phyloP scores from a whole-genome alignment of 37 sponge, comb jelly and placozoan species.

The Chondrosia reniformis region DNA sequence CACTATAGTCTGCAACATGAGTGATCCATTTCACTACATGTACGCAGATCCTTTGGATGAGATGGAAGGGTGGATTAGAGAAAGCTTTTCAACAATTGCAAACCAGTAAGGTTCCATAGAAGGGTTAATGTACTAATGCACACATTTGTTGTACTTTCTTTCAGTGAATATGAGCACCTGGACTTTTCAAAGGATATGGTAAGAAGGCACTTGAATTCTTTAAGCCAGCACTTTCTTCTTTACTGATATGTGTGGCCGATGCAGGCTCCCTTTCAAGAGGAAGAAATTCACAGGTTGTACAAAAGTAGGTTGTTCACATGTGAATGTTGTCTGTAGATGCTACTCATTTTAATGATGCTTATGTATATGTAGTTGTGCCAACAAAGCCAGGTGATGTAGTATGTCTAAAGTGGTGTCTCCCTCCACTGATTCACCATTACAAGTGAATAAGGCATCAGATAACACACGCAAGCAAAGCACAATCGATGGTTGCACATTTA shows the following conservation, averaged over 20 bases:
- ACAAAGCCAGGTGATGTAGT: slow-evolving; percentile 50
- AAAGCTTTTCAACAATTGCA: slow-evolving; percentile 51
- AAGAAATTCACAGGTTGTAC: slow-evolving; percentile 33
- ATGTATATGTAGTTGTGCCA: slow-evolving; percentile 40
- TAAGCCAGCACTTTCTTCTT: no score
- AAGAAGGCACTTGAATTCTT: no score
- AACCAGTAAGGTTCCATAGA: slow-evolving; percentile 38
- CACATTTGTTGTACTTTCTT: no score
- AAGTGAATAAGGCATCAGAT: slow-evolving; percentile 18
- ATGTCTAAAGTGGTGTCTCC: slow-evolving; percentile 58
- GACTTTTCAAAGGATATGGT: no score
- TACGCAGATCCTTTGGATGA: slow-evolving; percentile 52
- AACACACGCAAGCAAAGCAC: not conserved
- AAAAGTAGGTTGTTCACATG: slow-evolving; percentile 34
- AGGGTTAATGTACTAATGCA: no score
- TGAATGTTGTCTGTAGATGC: no score
- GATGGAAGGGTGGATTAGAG: slow-evolving; percentile 43
- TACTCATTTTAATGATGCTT: no score
- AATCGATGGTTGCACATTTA: not conserved
- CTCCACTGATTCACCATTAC: slow-evolving; percentile 43
- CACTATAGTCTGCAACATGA: not conserved
- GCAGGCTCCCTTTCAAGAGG: slow-evolving; percentile 35
- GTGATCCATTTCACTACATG: not conserved
- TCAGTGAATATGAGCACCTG: no score
- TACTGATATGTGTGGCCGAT: no score